Conservation (phyloP, 2,888 invertebrate species). For the Lithophane ornitopus region DNA sequence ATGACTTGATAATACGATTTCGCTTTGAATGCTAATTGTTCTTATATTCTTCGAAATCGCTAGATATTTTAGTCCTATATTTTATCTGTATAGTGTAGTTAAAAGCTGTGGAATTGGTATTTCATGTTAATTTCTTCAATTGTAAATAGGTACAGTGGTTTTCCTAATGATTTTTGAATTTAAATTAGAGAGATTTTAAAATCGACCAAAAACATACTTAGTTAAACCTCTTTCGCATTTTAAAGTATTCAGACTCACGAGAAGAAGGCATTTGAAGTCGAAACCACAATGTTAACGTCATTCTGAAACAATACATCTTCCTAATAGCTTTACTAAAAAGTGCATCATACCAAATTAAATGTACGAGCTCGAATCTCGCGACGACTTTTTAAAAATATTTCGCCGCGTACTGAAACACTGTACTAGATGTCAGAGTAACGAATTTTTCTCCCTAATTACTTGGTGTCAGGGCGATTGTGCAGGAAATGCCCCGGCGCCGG, state of each 20-base stretch:
- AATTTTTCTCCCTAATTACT: slow-evolving; percentile 90
- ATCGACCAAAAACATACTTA: neutral
- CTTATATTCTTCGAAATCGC: slow-evolving; percentile 41
- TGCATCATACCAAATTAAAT: slow-evolving; percentile 46
- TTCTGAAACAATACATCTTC: neutral
- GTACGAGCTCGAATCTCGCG: slow-evolving; percentile 25
- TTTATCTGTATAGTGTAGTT: slow-evolving; percentile 2
- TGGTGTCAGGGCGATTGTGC: slow-evolving; percentile 89
- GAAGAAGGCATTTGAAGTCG: neutral
- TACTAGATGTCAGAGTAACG: slow-evolving; percentile 83
- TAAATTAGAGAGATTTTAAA: neutral
- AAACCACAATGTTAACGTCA: slow-evolving; percentile 2
- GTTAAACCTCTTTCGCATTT: neutral
- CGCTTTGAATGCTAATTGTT: slow-evolving; percentile 35
- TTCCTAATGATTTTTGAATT: neutral
- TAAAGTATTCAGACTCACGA: neutral
- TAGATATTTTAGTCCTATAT: slow-evolving; percentile 1
- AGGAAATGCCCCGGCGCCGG: slow-evolving; percentile 86
- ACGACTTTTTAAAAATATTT: slow-evolving; percentile 70
- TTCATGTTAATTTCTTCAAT: neutral
- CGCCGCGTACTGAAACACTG: slow-evolving; percentile 80
- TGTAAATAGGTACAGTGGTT: neutral
- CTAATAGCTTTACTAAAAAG: slow-evolving; percentile 41
- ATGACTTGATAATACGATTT: slow-evolving; percentile 39
- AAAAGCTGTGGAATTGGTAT: neutral